phyloP scores from a whole-genome alignment of 2,888 invertebrate genomes.

The Machimus atricapillus region DNA sequence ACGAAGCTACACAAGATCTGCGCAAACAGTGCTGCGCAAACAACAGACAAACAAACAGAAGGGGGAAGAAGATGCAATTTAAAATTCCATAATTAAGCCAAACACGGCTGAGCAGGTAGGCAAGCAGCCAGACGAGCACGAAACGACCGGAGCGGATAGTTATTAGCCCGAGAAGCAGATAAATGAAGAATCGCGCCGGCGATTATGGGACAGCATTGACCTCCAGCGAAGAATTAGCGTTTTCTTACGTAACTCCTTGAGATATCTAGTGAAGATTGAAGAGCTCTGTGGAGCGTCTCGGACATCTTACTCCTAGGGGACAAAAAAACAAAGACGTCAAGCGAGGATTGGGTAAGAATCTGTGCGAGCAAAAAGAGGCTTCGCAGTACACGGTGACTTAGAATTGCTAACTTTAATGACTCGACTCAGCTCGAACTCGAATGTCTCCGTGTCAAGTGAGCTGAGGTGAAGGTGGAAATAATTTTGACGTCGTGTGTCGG shows the following conservation, averaged over 20 bases:
- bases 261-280: not conserved
- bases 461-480: constrained; percentile 18
- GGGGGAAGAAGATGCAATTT: not conserved
- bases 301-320: not conserved
- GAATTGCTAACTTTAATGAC: constrained; percentile 15
- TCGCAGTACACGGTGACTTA: not conserved
- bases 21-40: not conserved
- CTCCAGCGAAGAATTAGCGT: not conserved
- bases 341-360: not conserved
- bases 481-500: not conserved
- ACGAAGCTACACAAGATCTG: not conserved
- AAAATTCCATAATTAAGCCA: not conserved
- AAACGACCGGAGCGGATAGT: not conserved
- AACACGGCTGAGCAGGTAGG: not conserved
- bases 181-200: constrained; percentile 19
- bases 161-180: constrained; percentile 9
- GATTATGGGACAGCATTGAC: not conserved
- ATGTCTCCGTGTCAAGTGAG: constrained; percentile 5
- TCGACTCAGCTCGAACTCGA: not conserved
- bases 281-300: not conserved
- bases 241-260: not conserved
- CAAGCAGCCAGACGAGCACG: not conserved
- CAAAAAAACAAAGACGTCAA: not conserved
- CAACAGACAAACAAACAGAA: not conserved
- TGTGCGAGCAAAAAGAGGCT: not conserved